A percentile compares a stretch with the other conserved stretches of the same genome.
Conservation (phyloP, 2,888 invertebrate genomes). For the Incurvaria masculella region DNA sequence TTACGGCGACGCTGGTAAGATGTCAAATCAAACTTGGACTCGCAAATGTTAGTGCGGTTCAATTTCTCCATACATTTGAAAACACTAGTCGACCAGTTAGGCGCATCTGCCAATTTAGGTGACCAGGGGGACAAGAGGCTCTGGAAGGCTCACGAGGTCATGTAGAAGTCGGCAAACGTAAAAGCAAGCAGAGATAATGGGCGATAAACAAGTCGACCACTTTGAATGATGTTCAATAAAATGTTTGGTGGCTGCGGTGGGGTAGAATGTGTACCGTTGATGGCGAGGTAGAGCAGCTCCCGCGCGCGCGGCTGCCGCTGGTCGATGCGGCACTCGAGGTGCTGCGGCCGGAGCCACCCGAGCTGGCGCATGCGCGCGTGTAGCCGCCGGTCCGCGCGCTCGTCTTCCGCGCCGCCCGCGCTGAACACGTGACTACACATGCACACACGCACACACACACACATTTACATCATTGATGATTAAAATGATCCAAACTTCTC, state of each 20-base stretch:
- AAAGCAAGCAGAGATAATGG: too few relatives aligned
- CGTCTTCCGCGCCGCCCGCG: constrained; percentile 84
- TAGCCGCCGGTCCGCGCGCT: constrained; percentile 89
- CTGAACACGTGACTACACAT: constrained; percentile 67
- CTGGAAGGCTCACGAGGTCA: too few relatives aligned
- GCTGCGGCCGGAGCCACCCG: constrained; percentile 94
- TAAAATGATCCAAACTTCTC: too few relatives aligned
- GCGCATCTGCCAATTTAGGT: too few relatives aligned
- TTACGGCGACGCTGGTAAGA: too few relatives aligned
- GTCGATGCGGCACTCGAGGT: constrained; percentile 90
- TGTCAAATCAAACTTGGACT: too few relatives aligned
- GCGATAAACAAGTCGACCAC: neutral
- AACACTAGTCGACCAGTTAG: too few relatives aligned
- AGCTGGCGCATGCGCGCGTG: constrained; percentile 93
- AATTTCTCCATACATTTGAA: too few relatives aligned
- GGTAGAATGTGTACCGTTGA: constrained; percentile 68
- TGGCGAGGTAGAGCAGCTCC: constrained; percentile 90
- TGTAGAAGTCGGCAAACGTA: too few relatives aligned
- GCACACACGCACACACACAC: constrained; percentile 38
- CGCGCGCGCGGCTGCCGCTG: constrained; percentile 79
- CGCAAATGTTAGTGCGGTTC: too few relatives aligned
- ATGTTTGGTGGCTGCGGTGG: neutral
- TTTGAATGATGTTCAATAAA: neutral
- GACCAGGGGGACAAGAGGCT: too few relatives aligned
- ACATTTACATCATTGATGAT: too few relatives aligned